phyloP scores from a whole-genome alignment of 2,797 vertebrate species.

The Pseudochirops cupreus region DNA sequence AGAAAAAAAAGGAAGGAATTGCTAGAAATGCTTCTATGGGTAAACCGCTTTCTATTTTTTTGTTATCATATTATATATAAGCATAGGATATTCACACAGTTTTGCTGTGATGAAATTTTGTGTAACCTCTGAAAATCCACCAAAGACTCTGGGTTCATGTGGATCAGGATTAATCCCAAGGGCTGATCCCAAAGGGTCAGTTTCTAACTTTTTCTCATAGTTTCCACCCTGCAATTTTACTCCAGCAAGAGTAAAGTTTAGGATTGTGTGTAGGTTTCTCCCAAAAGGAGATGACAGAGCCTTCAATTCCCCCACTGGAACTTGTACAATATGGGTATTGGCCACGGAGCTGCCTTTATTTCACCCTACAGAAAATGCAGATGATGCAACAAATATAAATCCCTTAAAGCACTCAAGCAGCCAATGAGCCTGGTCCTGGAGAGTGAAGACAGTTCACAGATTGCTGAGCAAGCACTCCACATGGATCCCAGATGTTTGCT shows the following conservation, averaged over 20 bases:
- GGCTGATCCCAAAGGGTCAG: background rate
- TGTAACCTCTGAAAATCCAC: background rate
- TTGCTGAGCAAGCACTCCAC: background rate
- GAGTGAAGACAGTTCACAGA: background rate
- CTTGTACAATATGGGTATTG: background rate
- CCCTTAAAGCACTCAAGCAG: background rate
- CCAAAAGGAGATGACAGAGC: background rate
- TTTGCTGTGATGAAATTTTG: background rate
- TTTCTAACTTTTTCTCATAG: background rate
- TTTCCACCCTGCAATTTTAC: background rate
- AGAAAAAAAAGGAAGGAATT: conserved; percentile 24
- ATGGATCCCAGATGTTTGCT: background rate
- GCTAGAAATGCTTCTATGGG: background rate
- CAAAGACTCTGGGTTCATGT: background rate
- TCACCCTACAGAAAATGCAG: background rate
- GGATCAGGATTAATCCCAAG: background rate
- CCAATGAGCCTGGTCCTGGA: background rate
- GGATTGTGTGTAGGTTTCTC: background rate
- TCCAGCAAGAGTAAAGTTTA: background rate
- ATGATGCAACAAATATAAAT: background rate
- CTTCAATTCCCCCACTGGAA: background rate
- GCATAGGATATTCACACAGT: background rate
- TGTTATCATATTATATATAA: background rate
- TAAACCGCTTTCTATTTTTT: background rate
- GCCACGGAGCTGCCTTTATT: background rate